Conservation (phyloP, 2,888 invertebrate genomes). For the Rotaria magnacalcarata region DNA sequence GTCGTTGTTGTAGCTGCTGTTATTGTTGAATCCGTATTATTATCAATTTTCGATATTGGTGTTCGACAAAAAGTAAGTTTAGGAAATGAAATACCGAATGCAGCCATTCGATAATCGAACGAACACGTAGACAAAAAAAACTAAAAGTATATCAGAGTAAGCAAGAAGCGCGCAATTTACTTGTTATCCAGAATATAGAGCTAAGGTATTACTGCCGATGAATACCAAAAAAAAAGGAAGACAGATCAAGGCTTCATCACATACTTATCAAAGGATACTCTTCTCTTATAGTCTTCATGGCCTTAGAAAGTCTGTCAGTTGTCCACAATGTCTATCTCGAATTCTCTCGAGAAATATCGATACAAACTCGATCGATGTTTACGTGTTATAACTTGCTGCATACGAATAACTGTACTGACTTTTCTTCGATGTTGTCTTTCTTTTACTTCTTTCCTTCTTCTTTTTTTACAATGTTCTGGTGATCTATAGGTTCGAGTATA, state of each 20-base stretch:
- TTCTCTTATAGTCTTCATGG: background rate
- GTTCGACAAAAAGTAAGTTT: background rate
- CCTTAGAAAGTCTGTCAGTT: background rate
- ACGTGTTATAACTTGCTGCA: background rate
- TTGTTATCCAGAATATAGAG: background rate
- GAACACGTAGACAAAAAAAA: background rate
- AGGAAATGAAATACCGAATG: constrained; percentile 5
- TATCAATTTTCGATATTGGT: background rate
- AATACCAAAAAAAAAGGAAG: background rate
- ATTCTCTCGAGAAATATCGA: background rate
- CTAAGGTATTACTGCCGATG: background rate
- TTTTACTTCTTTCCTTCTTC: background rate
- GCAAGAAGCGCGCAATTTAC: background rate
- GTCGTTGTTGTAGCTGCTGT: background rate
- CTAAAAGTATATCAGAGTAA: background rate
- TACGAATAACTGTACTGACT: background rate
- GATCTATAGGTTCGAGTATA: background rate
- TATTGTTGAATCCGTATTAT: background rate
- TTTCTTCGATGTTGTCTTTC: background rate
- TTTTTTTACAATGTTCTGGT: background rate
- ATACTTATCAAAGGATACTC: background rate
- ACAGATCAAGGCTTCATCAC: background rate
- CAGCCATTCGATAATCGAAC: constrained; percentile 10
- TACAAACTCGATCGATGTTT: background rate
- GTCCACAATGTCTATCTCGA: background rate